A percentile compares a stretch with the other conserved stretches of the same genome.
Evolutionary conservation across 1,140 invertebrate species (phyloP).

Genomic region (Sinonovacula constricta): DNA sequence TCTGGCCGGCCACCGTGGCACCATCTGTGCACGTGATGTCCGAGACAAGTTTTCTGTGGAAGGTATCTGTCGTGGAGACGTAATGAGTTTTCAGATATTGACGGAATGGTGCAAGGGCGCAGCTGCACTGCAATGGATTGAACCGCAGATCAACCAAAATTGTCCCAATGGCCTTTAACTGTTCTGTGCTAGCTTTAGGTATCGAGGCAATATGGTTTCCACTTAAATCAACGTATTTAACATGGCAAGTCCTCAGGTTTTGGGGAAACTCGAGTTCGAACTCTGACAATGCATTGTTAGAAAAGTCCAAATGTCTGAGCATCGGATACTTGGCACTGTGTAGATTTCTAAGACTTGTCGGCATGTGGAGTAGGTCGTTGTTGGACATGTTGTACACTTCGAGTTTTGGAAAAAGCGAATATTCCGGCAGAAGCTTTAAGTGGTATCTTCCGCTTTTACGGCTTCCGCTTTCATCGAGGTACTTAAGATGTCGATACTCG

Average conservation of each 20-base stretch:
- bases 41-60: constrained; percentile 1
- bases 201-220: constrained; percentile 16
- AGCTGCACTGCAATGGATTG: constrained; percentile 31
- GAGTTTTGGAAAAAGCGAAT: constrained; percentile 29
- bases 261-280: constrained; percentile 47
- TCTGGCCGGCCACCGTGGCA: background rate
- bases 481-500: constrained; percentile 21
- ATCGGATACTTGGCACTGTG: constrained; percentile 40
- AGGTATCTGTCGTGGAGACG: background rate
- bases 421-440: constrained; percentile 40
- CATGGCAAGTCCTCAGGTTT: constrained; percentile 12
- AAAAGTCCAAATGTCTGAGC: constrained; percentile 33
- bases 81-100: constrained; percentile 33
- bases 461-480: constrained; percentile 50
- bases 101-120: constrained; percentile 5
- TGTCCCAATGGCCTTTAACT: constrained; percentile 15
- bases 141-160: constrained; percentile 28
- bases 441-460: constrained; percentile 39
- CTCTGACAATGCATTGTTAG: constrained; percentile 19
- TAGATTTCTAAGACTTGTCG: constrained; percentile 23
- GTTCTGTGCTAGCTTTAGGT: background rate
- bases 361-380: constrained; percentile 33
- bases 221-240: constrained; percentile 23
- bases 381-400: constrained; percentile 46
- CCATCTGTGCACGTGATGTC: constrained; percentile 23